Percentiles rank a stretch among this genome's conserved stretches.
These are phyloP conservation scores for Triplophysa yarkandensis DNA, from an alignment of 2,797 vertebrate species.

Conservation along the genomic window DNA sequence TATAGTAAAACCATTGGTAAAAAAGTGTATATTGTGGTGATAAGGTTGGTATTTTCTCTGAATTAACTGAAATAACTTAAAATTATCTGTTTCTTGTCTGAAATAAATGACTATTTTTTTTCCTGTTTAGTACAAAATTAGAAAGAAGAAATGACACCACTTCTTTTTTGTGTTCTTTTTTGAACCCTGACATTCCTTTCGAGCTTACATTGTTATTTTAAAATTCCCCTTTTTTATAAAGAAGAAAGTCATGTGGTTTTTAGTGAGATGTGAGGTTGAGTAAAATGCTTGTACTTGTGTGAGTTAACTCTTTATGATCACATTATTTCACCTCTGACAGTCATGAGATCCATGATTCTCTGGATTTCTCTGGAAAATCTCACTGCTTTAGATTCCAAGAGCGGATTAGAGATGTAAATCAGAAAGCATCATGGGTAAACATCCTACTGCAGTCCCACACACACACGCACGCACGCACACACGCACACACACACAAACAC, in stretches of 20 bases:
- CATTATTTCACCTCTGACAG: constrained; percentile 3
- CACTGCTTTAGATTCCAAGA: background rate
- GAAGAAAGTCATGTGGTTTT: background rate
- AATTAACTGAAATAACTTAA: too few relatives aligned
- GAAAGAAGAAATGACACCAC: too few relatives aligned
- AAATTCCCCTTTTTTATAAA: background rate
- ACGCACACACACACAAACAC: background rate
- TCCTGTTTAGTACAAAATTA: too few relatives aligned
- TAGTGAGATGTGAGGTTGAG: background rate
- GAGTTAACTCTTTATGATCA: background rate
- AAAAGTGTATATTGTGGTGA: too few relatives aligned
- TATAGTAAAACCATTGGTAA: too few relatives aligned
- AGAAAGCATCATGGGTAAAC: background rate
- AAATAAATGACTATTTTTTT: too few relatives aligned
- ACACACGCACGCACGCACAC: background rate
- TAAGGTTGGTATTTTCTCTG: too few relatives aligned
- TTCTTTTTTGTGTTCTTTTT: too few relatives aligned
- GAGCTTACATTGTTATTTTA: background rate
- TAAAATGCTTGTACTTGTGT: background rate
- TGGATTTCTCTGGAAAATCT: background rate
- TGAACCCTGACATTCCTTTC: background rate
- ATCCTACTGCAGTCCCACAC: background rate
- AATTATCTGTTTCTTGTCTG: too few relatives aligned
- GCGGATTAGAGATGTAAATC: background rate
- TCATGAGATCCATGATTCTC: constrained; percentile 11